Evolutionary conservation across 2,888 invertebrate genomes (phyloP).

Genomic region (Drosophila stalkeri): DNA sequence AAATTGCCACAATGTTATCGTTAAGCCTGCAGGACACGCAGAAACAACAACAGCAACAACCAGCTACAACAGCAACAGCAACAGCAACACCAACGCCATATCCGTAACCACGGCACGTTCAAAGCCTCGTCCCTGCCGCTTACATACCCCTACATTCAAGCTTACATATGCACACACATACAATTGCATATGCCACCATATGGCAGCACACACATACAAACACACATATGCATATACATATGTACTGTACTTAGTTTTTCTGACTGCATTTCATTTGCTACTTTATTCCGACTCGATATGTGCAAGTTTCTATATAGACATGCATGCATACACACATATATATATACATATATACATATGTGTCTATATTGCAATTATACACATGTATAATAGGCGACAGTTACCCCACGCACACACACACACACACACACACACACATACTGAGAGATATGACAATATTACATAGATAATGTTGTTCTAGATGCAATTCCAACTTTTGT

Average conservation of each 20-base stretch:
- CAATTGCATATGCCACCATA: conserved; percentile 21
- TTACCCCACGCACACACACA: conserved; percentile 8
- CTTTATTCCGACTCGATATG: conserved; percentile 36
- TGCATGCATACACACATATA: conserved; percentile 12
- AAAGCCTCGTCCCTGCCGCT: conserved; percentile 23
- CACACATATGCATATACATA: conserved; percentile 6
- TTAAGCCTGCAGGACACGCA: conserved; percentile 70
- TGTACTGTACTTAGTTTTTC: conserved; percentile 20
- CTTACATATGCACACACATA: conserved; percentile 38
- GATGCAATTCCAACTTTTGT: conserved; percentile 50
- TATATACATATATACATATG: conserved; percentile 20
- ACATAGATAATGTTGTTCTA: conserved; percentile 53
- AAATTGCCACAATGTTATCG: conserved; percentile 78
- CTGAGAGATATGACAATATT: conserved; percentile 48
- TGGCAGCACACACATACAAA: conserved; percentile 25
- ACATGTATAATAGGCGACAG: conserved; percentile 16
- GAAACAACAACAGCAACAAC: conserved; percentile 41
- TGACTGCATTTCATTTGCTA: conserved; percentile 53
- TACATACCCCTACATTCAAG: conserved; percentile 45
- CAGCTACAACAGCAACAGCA: conserved; percentile 20
- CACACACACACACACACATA: conserved; percentile 1
- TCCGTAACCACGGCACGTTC: conserved; percentile 47
- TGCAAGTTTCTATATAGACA: conserved; percentile 1
- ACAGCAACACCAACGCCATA: conserved; percentile 41
- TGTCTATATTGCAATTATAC: conserved; percentile 9